Conservation (phyloP, 2,113 vertebrate species). For the Pseudorectes ferrugineus region DNA sequence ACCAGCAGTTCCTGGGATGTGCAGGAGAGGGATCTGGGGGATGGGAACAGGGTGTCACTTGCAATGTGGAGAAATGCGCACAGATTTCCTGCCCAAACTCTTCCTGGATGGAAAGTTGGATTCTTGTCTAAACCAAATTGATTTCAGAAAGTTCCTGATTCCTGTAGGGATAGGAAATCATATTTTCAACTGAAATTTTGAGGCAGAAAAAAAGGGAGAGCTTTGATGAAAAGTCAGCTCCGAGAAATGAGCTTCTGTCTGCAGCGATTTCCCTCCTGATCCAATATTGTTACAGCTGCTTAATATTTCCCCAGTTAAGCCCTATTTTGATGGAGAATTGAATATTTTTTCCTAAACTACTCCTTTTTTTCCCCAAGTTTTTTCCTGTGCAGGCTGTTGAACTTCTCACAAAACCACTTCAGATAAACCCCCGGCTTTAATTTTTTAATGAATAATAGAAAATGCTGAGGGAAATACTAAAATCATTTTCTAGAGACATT, state of each 20-base stretch:
- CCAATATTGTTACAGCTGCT: conserved; percentile 20
- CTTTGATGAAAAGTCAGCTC: conserved; percentile 44
- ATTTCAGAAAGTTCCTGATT: conserved; percentile 23
- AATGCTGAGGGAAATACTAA: conserved; percentile 13
- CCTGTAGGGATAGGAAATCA: background rate
- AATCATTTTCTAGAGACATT: background rate
- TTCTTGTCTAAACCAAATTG: background rate
- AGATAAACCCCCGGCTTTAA: background rate
- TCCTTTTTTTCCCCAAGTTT: background rate
- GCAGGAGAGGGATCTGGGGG: background rate
- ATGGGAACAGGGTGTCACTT: background rate
- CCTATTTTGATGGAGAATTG: conserved; percentile 35
- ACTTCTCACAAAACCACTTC: background rate
- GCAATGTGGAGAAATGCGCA: background rate
- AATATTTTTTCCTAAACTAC: conserved; percentile 18
- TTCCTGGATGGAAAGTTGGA: background rate
- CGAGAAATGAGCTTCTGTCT: conserved; percentile 41
- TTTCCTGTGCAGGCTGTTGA: background rate
- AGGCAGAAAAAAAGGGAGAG: background rate
- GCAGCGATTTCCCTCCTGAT: conserved; percentile 31
- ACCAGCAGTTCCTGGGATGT: background rate
- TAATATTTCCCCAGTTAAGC: conserved; percentile 51
- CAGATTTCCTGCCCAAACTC: background rate
- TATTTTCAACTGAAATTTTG: conserved; percentile 13
- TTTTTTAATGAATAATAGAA: conserved; percentile 23